Percentiles rank a stretch among this genome's conserved stretches.
These are phyloP conservation scores for Eira barbara DNA, from an alignment of 2,113 vertebrate genomes.

Conservation along the genomic window DNA sequence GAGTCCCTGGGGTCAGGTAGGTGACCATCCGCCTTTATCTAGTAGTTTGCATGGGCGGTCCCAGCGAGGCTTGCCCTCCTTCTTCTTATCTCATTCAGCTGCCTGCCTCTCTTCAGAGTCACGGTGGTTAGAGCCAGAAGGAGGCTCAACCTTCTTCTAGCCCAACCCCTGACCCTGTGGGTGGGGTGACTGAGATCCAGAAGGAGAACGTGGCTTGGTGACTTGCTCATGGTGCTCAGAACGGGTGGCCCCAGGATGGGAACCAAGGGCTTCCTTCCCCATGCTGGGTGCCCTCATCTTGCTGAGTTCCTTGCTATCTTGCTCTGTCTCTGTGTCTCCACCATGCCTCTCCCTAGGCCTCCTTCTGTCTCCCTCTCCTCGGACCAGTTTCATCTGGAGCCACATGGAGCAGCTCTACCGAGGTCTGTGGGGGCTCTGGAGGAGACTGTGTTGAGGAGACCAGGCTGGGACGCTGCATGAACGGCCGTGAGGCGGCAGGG, in stretches of 20 bases:
- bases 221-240: background rate
- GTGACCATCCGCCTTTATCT: background rate
- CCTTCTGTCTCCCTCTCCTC: background rate
- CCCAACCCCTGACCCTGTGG: fast-evolving
- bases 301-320: background rate
- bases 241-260: background rate
- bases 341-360: background rate
- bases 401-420: fast-evolving
- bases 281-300: too few relatives aligned
- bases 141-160: background rate
- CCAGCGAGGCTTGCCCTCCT: background rate
- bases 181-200: background rate
- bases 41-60: fast-evolving
- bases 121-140: too few relatives aligned
- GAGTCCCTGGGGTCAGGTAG: background rate
- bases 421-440: fast-evolving
- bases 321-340: background rate
- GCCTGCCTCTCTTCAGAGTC: background rate
- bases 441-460: background rate
- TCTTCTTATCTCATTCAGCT: background rate
- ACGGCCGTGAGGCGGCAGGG: background rate
- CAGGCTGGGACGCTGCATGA: background rate
- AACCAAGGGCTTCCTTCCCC: fast-evolving
- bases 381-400: background rate
- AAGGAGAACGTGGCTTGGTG: background rate